A percentile compares a stretch with the other conserved stretches of the same genome.
These are phyloP conservation scores for Mellilla xanthometata DNA, from an alignment of 2,888 invertebrate species.

Conservation along the genomic window DNA sequence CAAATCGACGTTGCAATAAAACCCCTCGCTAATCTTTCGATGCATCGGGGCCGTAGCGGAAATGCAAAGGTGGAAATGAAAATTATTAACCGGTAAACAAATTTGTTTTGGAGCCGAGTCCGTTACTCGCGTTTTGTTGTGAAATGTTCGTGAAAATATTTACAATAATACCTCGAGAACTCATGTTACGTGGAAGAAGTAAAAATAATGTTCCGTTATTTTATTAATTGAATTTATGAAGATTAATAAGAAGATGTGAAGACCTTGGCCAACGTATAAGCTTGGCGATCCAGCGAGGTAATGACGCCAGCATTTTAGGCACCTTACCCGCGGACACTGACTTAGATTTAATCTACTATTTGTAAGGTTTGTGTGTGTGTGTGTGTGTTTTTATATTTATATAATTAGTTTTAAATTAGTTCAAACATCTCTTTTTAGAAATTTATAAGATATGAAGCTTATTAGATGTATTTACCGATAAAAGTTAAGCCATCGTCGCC, in stretches of 20 bases:
- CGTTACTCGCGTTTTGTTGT: conserved; percentile 44
- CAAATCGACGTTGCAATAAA: conserved; percentile 51
- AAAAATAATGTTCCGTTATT: conserved; percentile 29
- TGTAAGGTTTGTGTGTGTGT: too few relatives aligned
- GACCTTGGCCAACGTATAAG: too few relatives aligned
- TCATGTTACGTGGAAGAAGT: too few relatives aligned
- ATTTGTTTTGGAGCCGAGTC: conserved; percentile 51
- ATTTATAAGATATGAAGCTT: conserved; percentile 26
- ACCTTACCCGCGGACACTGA: too few relatives aligned
- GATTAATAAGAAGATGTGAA: too few relatives aligned
- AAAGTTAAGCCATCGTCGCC: conserved; percentile 47
- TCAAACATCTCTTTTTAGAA: too few relatives aligned
- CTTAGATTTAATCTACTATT: too few relatives aligned
- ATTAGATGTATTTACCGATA: conserved; percentile 42
- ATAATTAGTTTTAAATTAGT: too few relatives aligned
- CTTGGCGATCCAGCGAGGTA: too few relatives aligned
- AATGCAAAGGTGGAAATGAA: conserved; percentile 41
- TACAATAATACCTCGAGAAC: conserved; percentile 42
- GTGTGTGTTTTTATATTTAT: too few relatives aligned
- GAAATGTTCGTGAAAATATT: conserved; percentile 43
- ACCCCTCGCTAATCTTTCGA: conserved; percentile 40
- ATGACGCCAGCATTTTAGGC: too few relatives aligned
- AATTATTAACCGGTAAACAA: conserved; percentile 38
- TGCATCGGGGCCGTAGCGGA: conserved; percentile 42
- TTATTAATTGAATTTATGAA: conserved; percentile 28